phyloP scores from a whole-genome alignment of 2,797 vertebrate species.

The Emys orbicularis region DNA sequence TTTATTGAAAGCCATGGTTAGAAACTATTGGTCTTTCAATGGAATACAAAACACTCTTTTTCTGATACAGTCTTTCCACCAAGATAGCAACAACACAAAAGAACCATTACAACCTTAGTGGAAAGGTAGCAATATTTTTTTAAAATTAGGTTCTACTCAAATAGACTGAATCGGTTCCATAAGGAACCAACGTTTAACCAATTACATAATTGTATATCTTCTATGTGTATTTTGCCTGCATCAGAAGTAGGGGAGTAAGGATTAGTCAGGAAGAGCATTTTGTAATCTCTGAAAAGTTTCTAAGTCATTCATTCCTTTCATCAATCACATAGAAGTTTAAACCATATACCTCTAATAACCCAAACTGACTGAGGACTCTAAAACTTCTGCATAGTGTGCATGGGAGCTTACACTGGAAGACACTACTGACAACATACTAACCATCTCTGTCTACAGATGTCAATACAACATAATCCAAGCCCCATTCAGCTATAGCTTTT shows the following conservation, averaged over 20 bases:
- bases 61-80: neutral
- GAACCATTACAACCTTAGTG: neutral
- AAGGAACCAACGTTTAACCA: neutral
- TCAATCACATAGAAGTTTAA: neutral
- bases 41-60: neutral
- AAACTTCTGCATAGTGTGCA: neutral
- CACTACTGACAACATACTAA: conserved; percentile 64
- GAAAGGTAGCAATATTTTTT: neutral
- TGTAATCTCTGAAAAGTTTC: neutral
- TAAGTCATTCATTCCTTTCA: neutral
- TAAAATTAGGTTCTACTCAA: neutral
- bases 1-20: neutral
- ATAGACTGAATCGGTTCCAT: neutral
- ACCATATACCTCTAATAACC: neutral
- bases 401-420: rapidly evolving
- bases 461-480: conserved; percentile 95
- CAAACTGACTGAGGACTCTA: neutral
- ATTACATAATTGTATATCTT: neutral
- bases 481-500: conserved; percentile 93
- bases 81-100: neutral
- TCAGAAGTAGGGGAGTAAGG: neutral
- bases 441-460: conserved; percentile 97
- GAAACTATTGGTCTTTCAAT: neutral
- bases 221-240: neutral
- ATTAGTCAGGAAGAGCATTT: neutral